Conservation (phyloP, 2,113 vertebrate species). For the Nycticebus coucang region DNA sequence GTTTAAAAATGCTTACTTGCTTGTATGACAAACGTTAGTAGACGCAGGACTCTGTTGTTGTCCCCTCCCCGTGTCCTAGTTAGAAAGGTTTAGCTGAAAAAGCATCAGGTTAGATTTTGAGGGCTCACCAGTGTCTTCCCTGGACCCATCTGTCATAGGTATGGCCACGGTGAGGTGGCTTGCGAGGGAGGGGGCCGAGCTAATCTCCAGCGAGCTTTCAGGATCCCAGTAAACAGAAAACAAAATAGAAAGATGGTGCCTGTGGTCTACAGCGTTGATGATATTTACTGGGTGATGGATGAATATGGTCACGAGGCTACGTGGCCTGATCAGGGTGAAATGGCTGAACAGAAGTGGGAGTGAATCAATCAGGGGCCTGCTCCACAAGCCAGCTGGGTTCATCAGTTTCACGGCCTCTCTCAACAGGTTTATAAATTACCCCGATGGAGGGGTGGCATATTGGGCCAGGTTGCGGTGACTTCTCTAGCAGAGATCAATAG, state of each 20-base stretch:
- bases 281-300: conserved; percentile 86
- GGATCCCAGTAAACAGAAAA: conserved; percentile 34
- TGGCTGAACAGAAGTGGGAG: conserved; percentile 80
- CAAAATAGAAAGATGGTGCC: conserved; percentile 71
- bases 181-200: not conserved
- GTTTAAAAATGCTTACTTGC: not conserved
- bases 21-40: not conserved
- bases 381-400: conserved; percentile 80
- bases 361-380: conserved; percentile 84
- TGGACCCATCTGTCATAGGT: not conserved
- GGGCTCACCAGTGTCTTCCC: not conserved
- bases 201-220: not conserved
- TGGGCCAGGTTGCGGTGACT: conserved; percentile 71
- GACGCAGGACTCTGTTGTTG: not conserved
- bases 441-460: conserved; percentile 73
- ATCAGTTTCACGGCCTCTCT: conserved; percentile 83
- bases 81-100: not conserved
- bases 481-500: conserved; percentile 81
- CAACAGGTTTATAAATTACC: conserved; percentile 81
- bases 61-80: not conserved
- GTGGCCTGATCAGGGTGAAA: conserved; percentile 80
- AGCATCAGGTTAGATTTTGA: not conserved
- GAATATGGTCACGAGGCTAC: conserved; percentile 71
- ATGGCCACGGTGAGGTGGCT: not conserved
- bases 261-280: conserved; percentile 74